Evolutionary conservation across 1,140 invertebrate species (phyloP).

Genomic region (Meloidogyne hapla): DNA sequence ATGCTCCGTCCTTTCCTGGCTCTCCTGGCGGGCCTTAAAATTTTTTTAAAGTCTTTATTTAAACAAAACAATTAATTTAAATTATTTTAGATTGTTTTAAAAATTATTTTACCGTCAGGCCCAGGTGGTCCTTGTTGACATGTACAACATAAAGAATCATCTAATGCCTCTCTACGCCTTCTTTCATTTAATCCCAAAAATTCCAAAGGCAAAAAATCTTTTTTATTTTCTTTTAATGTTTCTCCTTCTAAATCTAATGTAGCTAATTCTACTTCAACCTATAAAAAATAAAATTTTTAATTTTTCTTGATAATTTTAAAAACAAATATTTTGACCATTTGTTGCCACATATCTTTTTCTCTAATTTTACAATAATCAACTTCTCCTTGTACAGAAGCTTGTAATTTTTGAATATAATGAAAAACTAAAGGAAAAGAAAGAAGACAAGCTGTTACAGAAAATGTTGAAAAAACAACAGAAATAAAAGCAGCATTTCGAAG

Average conservation of each 20-base stretch:
- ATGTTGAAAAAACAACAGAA: conserved; percentile 63
- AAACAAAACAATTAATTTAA: too few species aligned
- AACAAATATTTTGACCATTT: conserved; percentile 54
- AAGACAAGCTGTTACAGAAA: conserved; percentile 62
- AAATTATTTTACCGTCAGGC: conserved; percentile 40
- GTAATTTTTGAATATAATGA: conserved; percentile 62
- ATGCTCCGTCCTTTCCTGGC: conserved; percentile 59
- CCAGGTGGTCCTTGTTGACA: conserved; percentile 63
- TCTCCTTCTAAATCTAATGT: conserved; percentile 24
- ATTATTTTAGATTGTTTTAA: background rate
- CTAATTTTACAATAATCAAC: conserved; percentile 63
- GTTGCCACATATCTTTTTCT: conserved; percentile 60
- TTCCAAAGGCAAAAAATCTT: conserved; percentile 11
- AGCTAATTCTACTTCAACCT: conserved; percentile 51
- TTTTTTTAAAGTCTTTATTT: too few species aligned
- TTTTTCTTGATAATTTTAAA: background rate
- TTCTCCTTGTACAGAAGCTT: conserved; percentile 62
- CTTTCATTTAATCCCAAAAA: conserved; percentile 30
- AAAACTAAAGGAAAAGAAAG: conserved; percentile 63
- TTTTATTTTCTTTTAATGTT: background rate
- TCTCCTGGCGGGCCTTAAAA: conserved; percentile 45
- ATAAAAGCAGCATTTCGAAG: conserved; percentile 57
- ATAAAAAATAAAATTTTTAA: background rate
- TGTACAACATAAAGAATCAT: conserved; percentile 60
- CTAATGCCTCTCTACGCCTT: conserved; percentile 44